These are phyloP conservation scores for Tamias sibiricus DNA, from an alignment of 2,113 vertebrate species.

Conservation along the genomic window DNA sequence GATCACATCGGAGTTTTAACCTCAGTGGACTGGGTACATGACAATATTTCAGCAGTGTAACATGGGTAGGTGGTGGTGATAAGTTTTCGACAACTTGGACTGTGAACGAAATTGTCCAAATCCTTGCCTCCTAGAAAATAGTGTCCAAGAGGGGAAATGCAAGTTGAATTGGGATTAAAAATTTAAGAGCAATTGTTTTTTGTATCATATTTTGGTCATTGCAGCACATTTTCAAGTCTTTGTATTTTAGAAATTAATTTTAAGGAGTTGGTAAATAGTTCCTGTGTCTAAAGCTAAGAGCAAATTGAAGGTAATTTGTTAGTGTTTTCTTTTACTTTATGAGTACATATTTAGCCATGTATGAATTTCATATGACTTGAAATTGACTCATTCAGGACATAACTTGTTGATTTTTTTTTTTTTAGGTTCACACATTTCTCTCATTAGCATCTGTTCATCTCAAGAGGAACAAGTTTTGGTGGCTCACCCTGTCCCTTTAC, in stretches of 20 bases:
- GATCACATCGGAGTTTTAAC: not conserved
- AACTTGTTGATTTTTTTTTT: conserved; percentile 22
- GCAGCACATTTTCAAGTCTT: not conserved
- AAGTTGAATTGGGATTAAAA: not conserved
- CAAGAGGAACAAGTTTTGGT: not conserved
- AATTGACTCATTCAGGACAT: not conserved
- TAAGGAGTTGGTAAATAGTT: not conserved
- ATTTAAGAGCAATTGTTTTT: not conserved
- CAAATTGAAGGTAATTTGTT: not conserved
- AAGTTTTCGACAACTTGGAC: not conserved
- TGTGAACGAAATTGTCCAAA: conserved; percentile 2
- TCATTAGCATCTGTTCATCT: not conserved
- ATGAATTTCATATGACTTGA: not conserved
- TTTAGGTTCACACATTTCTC: not conserved
- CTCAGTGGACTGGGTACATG: accelerated
- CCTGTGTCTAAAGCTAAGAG: conserved; percentile 12
- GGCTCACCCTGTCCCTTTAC: not conserved
- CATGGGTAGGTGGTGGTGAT: not conserved
- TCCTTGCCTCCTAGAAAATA: not conserved
- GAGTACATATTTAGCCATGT: not conserved
- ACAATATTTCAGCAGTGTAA: not conserved
- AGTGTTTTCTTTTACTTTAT: conserved; percentile 28
- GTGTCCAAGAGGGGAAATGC: not conserved
- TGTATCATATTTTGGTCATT: not conserved
- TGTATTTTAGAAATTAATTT: not conserved